Evolutionary conservation across 2,888 invertebrate genomes (phyloP), one percentile per base, ranked within the genome.

Genomic region (Perizoma affinitatum): DNA sequence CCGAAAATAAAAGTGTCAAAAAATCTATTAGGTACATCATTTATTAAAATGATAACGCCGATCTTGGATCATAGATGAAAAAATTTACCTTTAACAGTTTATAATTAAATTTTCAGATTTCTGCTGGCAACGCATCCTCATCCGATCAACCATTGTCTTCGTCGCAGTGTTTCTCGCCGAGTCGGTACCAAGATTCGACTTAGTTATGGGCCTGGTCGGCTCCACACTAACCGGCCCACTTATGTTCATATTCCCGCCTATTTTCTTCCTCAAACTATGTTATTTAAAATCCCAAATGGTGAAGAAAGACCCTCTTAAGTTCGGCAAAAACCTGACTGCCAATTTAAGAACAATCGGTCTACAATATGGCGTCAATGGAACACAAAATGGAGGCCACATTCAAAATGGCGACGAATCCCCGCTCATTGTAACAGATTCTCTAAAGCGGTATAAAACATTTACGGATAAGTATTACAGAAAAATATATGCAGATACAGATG

Each of bases 201-300:
- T 97, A 22, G 96, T 98, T 8, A 96, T 98, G 95, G 95, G 97
- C 2, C 88, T 98, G 0, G 95, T 98, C 7, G 98, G 98, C 0
- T 97, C 97, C 5, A 96, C 96, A 0, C 92, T 98, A 5, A 96
- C 96, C 0, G 96, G 97, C 0, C 96, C 97, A 0, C 86, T 97
- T 8, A 96, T 97, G 73, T 98, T 97, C 70, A 94, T 98, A 61
- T 93, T 97, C 61, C 98, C 98, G 0, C 96, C 97, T 0, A 71
- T 97, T 45, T 95, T 98, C 75, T 97, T 97, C 81, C 88, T 95
- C 0, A 95, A 94, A 79, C 94, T 96, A 7, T 86, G 93, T 54
- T 90, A 91, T 52, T 88, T 96, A 71, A 88, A 84, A 66, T 77
- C 85, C 0, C 70, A 78, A 58, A 73, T 78, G 56, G 61, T 59